These are phyloP conservation scores for Austrofundulus limnaeus DNA, from an alignment of 2,113 vertebrate genomes.

Conservation along the genomic window DNA sequence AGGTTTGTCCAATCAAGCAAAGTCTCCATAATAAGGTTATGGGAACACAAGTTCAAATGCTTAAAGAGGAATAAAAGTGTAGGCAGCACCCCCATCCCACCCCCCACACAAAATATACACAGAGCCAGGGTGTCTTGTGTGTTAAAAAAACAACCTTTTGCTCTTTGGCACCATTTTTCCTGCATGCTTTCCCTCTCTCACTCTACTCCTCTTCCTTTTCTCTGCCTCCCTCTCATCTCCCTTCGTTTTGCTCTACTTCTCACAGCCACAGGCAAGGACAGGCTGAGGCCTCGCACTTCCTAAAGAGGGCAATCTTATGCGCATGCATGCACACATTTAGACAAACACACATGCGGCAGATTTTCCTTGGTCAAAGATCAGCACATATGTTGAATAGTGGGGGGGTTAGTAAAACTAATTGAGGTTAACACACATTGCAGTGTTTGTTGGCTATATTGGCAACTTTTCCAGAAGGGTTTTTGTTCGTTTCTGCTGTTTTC, in stretches of 20 bases:
- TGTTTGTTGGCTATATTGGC: not conserved
- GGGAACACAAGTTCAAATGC: no score
- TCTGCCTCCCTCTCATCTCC: constrained; percentile 4
- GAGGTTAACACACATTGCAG: not conserved
- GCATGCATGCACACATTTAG: constrained; percentile 8
- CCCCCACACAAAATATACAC: not conserved
- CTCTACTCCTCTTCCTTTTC: not conserved
- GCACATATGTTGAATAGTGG: constrained; percentile 5
- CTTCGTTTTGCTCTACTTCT: constrained; percentile 56
- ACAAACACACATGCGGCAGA: constrained; percentile 3
- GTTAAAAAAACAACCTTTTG: constrained; percentile 14
- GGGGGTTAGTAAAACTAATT: not conserved
- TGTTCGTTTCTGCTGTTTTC: constrained; percentile 29
- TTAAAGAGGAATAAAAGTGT: no score
- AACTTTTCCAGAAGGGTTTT: constrained; percentile 18
- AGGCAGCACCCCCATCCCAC: no score
- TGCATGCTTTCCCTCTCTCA: not conserved
- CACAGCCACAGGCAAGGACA: constrained; percentile 59
- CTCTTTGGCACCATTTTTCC: constrained; percentile 12
- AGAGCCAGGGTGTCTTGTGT: not conserved
- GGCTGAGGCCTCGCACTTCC: constrained; percentile 22
- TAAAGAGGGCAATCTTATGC: constrained; percentile 50
- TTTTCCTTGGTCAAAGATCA: constrained; percentile 4
- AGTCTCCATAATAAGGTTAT: no score
- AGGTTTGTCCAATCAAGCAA: no score